A percentile compares a stretch with the other conserved stretches of the same genome.
Conservation (phyloP, 2,113 vertebrate species). For the Lampris megalopsis region DNA sequence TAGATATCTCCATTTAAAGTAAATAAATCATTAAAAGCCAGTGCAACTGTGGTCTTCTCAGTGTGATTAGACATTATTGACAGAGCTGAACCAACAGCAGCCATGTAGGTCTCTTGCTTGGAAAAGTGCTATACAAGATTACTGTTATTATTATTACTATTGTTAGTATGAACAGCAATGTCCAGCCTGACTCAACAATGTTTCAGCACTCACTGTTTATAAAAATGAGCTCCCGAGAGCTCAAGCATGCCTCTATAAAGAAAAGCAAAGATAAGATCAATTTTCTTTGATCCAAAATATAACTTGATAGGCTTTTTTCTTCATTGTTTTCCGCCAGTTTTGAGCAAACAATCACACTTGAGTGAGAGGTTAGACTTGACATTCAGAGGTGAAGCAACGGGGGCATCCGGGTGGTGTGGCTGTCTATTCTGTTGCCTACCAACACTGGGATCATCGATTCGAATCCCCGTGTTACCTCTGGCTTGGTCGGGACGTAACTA, state of each 20-base stretch:
- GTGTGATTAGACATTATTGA: background rate
- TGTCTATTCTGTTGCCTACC: too few species aligned
- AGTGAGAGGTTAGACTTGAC: too few species aligned
- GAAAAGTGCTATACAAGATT: background rate
- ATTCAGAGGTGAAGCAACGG: too few species aligned
- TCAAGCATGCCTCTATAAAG: conserved; percentile 14
- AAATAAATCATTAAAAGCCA: background rate
- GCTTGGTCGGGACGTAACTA: too few species aligned
- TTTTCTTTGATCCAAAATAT: background rate
- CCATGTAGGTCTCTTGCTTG: conserved; percentile 34
- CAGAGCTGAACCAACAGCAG: conserved; percentile 32
- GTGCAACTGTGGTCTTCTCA: conserved; percentile 1
- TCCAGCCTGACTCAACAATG: too few species aligned
- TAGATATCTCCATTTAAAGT: background rate
- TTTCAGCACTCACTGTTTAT: background rate
- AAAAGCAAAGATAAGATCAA: conserved; percentile 27
- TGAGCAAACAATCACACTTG: background rate
- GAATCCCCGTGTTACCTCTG: too few species aligned
- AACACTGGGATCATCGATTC: too few species aligned
- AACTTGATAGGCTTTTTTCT: background rate
- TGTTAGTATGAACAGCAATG: too few species aligned
- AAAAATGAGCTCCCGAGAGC: conserved; percentile 21
- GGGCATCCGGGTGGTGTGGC: too few species aligned
- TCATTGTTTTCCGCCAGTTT: background rate
- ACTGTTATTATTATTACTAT: too few species aligned